Percentiles rank a stretch among this genome's conserved stretches.
Conservation (phyloP, 2,888 invertebrate species). For the Drosophila anomelani region DNA sequence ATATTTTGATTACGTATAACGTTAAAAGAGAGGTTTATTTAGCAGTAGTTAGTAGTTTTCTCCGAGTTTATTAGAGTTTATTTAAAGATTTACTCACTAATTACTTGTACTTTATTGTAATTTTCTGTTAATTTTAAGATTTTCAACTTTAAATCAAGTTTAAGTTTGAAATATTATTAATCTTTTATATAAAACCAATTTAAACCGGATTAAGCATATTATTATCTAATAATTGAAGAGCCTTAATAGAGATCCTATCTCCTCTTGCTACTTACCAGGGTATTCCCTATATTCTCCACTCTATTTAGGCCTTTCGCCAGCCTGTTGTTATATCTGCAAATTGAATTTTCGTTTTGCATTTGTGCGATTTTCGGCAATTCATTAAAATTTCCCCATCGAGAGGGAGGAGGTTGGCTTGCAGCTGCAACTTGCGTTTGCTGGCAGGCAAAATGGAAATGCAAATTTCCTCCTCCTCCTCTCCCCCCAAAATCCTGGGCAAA, state of each 20-base stretch:
- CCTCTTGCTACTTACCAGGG: background rate
- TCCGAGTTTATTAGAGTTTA: background rate
- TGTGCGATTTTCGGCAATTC: constrained; percentile 72
- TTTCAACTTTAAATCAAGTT: too few species aligned
- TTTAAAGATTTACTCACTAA: background rate
- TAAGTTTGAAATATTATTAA: too few species aligned
- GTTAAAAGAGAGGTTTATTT: background rate
- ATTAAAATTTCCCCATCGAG: constrained; percentile 58
- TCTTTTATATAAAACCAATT: too few species aligned
- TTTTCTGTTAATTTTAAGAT: too few species aligned
- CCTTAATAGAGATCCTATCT: background rate
- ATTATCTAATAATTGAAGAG: background rate
- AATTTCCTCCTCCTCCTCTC: constrained; percentile 36
- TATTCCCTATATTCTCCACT: background rate
- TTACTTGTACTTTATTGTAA: too few species aligned
- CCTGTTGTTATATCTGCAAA: constrained; percentile 70
- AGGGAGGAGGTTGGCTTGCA: constrained; percentile 3
- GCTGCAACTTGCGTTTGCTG: constrained; percentile 48
- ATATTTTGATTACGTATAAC: background rate
- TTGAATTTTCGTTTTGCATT: constrained; percentile 70
- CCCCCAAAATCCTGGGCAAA: constrained; percentile 1
- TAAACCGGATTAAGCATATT: background rate
- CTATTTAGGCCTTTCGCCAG: constrained; percentile 1
- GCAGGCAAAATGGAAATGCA: constrained; percentile 59
- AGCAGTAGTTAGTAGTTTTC: background rate